phyloP scores from a whole-genome alignment of 2,888 invertebrate species.

The Galeopsomyia nigrocyanea region DNA sequence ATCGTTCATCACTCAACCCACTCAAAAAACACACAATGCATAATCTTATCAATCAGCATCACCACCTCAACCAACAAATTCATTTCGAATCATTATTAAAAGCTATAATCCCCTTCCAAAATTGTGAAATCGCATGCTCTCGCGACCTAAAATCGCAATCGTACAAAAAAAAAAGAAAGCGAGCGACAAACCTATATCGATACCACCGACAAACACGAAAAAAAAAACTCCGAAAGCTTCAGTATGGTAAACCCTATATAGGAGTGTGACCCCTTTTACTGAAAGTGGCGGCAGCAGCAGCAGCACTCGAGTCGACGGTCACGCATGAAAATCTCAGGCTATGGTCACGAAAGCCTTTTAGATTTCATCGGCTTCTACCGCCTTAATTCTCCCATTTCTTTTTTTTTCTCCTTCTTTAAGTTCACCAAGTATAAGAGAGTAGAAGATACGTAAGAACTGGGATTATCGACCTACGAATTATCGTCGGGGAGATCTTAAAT shows the following conservation, averaged over 20 bases:
- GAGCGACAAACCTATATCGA: slow-evolving; percentile 3
- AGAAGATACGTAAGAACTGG: slow-evolving; percentile 6
- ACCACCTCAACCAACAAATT: too few relatives aligned
- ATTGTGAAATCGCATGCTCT: too few relatives aligned
- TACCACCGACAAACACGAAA: not conserved
- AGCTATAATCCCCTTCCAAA: too few relatives aligned
- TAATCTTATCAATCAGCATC: too few relatives aligned
- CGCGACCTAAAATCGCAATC: not conserved
- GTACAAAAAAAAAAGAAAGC: not conserved
- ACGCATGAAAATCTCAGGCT: slow-evolving; percentile 42
- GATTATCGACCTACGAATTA: not conserved
- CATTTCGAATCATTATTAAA: too few relatives aligned
- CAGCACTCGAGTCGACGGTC: slow-evolving; percentile 18
- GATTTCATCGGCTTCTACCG: slow-evolving; percentile 38
- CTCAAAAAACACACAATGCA: too few relatives aligned
- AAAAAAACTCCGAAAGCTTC: too few relatives aligned
- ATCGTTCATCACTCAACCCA: too few relatives aligned
- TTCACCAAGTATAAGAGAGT: slow-evolving; percentile 14
- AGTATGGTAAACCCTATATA: not conserved
- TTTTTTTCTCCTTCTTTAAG: slow-evolving; percentile 31
- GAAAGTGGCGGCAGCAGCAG: not conserved
- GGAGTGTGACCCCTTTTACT: slow-evolving; percentile 1
- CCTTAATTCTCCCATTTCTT: slow-evolving; percentile 30
- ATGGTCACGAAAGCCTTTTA: slow-evolving; percentile 40
- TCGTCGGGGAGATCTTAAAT: not conserved